Evolutionary conservation across 2,888 invertebrate genomes (phyloP), one percentile per base, ranked within the genome.

Genomic region (Ceraclea dissimilis): DNA sequence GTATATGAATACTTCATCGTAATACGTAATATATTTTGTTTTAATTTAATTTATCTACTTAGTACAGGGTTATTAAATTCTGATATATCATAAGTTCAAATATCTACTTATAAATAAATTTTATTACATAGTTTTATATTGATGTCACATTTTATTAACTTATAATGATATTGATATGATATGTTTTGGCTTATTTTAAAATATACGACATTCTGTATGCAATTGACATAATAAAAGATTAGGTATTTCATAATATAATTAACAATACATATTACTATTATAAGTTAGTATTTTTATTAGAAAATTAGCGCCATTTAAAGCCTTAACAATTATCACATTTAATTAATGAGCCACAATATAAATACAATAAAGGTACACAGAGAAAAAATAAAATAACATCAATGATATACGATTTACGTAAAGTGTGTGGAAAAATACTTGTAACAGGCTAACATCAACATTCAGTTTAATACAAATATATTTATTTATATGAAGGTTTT

Each of bases 311-410:
- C 57, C 52, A 49, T 49, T 52, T 52, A 57, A 57, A 57, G 57
- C 57, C 52, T 57, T 33, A 52, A 57, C 34, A 52, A 52, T 48
- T 57, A 57, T 57, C 57, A 57, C 57, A 57, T 57, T 57, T 57
- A 57, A 52, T 47, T 47, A 18, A 47, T 47, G 47, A 47, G 47
- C 47, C 20, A 19, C 47, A 19, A 47, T 47, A 47, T 17, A 43
- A 26, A n/a, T n/a, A n/a, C n/a, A n/a, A n/a, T n/a, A n/a, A n/a
- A n/a, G n/a, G n/a, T n/a, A n/a, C n/a, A n/a, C n/a, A n/a, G n/a
- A n/a, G n/a, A n/a, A n/a, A n/a, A n/a, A n/a, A n/a, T n/a, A n/a
- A n/a, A n/a, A n/a, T n/a, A n/a, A n/a, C n/a, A n/a, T n/a, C n/a
- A n/a, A n/a, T n/a, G n/a, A n/a, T n/a, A n/a, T n/a, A n/a, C n/a